Evolutionary conservation across 2,888 invertebrate species (phyloP).

Genomic region (Heteropelma amictum): DNA sequence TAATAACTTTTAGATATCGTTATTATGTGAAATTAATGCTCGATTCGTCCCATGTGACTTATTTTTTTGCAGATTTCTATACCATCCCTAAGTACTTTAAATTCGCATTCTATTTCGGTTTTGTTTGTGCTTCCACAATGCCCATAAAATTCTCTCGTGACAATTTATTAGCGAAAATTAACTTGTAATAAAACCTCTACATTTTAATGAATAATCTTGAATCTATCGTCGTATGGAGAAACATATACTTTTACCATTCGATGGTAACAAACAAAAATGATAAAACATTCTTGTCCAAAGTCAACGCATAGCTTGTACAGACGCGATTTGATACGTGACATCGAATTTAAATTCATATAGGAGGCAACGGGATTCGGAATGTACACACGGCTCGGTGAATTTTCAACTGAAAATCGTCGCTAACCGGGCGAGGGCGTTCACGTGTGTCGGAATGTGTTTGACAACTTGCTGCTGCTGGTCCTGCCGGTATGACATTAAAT

Average conservation of each 20-base stretch:
- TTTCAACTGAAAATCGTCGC: constrained; percentile 40
- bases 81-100: too few relatives aligned
- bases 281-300: constrained; percentile 12
- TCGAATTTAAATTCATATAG: constrained; percentile 36
- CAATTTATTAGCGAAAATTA: too few relatives aligned
- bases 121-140: too few relatives aligned
- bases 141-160: too few relatives aligned
- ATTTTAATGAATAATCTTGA: too few relatives aligned
- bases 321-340: constrained; percentile 27
- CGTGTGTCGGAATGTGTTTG: constrained; percentile 38
- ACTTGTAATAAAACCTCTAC: too few relatives aligned
- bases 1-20: too few relatives aligned
- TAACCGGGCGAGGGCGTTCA: constrained; percentile 31
- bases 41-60: too few relatives aligned
- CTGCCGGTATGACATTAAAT: neutral
- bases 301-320: constrained; percentile 1
- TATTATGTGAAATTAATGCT: too few relatives aligned
- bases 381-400: constrained; percentile 24
- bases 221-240: too few relatives aligned
- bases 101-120: too few relatives aligned
- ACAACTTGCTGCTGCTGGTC: constrained; percentile 17
- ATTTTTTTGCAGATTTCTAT: too few relatives aligned
- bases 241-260: neutral
- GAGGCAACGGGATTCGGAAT: neutral
- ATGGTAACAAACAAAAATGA: constrained; percentile 10